These are phyloP conservation scores for Gari tellinella DNA, from an alignment of 2,888 invertebrate genomes.

Conservation along the genomic window DNA sequence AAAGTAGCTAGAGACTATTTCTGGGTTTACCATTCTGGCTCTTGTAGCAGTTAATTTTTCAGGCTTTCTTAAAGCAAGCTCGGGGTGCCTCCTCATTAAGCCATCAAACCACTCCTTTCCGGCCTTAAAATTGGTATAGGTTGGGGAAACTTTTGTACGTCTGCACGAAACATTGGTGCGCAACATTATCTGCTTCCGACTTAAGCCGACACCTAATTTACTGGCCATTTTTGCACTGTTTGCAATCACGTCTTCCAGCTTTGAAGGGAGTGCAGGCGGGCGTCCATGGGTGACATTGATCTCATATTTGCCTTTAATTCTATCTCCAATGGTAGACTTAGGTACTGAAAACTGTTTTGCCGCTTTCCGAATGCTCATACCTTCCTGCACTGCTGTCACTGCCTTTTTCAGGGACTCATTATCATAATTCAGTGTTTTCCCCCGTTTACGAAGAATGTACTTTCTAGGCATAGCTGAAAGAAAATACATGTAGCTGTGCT, in stretches of 20 bases:
- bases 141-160: slow-evolving; percentile 2
- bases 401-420: slow-evolving; percentile 7
- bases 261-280: slow-evolving; percentile 7
- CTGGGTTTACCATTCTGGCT: slow-evolving; percentile 35
- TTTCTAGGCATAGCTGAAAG: too few species aligned
- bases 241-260: slow-evolving; percentile 15
- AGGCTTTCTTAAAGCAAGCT: slow-evolving; percentile 34
- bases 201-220: slow-evolving; percentile 12
- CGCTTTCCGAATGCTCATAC: slow-evolving; percentile 15
- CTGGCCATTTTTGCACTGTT: slow-evolving; percentile 3
- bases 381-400: slow-evolving; percentile 1
- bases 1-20: slow-evolving; percentile 11
- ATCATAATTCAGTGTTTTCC: slow-evolving; percentile 17
- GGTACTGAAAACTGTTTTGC: neutral
- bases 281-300: slow-evolving; percentile 1
- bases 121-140: slow-evolving; percentile 26
- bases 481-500: too few species aligned
- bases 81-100: slow-evolving; percentile 24
- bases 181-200: slow-evolving; percentile 11
- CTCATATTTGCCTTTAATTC: slow-evolving; percentile 11
- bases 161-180: slow-evolving; percentile 12
- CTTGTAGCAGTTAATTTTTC: slow-evolving; percentile 27
- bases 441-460: slow-evolving; percentile 11
- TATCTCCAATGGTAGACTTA: slow-evolving; percentile 24
- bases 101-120: slow-evolving; percentile 51